Percentiles rank a stretch among this genome's conserved stretches.
These are phyloP conservation scores for Zenarchopterus dispar DNA, from an alignment of 2,797 vertebrate species.

Conservation along the genomic window DNA sequence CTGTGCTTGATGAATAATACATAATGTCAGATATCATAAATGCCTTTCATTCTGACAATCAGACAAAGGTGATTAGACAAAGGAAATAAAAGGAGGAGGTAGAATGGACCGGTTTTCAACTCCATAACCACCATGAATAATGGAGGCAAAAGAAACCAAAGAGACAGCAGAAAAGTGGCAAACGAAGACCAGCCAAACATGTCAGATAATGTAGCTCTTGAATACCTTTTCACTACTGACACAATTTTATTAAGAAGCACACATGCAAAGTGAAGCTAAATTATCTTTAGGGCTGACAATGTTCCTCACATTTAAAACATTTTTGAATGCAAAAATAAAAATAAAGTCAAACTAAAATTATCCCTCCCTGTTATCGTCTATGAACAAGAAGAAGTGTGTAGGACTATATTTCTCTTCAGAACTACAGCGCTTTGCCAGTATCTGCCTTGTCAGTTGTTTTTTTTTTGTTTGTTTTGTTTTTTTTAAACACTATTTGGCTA, in stretches of 20 bases:
- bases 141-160: slow-evolving; percentile 22
- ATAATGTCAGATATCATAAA: slow-evolving; percentile 43
- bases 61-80: slow-evolving; percentile 23
- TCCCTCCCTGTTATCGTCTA: too few species aligned
- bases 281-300: too few species aligned
- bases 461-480: too few species aligned
- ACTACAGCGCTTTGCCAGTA: too few species aligned
- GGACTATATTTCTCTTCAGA: too few species aligned
- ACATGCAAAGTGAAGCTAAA: neutral
- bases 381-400: too few species aligned
- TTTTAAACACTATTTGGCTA: too few species aligned
- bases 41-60: slow-evolving; percentile 24
- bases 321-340: too few species aligned
- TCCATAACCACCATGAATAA: neutral
- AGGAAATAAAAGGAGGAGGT: slow-evolving; percentile 42
- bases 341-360: too few species aligned
- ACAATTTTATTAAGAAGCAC: neutral
- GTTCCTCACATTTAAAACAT: too few species aligned
- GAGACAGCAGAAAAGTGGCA: neutral
- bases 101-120: slow-evolving; percentile 23
- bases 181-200: slow-evolving; percentile 17
- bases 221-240: slow-evolving; percentile 7
- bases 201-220: neutral
- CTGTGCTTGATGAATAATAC: slow-evolving; percentile 12
- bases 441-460: too few species aligned